Evolutionary conservation across 2,888 invertebrate species (phyloP).

Genomic region (Steinernema scapterisci): DNA sequence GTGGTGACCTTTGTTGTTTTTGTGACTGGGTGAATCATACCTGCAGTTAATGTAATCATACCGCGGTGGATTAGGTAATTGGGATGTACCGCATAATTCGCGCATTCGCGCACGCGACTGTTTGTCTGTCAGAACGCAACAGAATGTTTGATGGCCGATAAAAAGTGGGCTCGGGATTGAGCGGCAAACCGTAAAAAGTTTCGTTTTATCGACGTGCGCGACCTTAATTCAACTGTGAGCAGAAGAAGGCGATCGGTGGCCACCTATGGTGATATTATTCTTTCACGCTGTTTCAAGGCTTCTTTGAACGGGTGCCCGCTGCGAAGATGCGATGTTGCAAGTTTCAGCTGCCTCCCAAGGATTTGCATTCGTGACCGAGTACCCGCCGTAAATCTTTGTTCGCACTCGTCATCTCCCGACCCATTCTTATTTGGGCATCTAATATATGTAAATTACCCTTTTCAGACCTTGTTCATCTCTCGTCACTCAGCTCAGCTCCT

Average conservation of each 20-base stretch:
- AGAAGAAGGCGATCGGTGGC: neutral
- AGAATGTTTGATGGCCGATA: neutral
- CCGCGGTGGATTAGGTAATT: slow-evolving; percentile 29
- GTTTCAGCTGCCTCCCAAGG: slow-evolving; percentile 10
- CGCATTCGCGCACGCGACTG: neutral
- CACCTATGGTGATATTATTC: slow-evolving; percentile 23
- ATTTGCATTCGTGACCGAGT: slow-evolving; percentile 13
- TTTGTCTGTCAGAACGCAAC: slow-evolving; percentile 20
- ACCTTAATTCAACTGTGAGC: slow-evolving; percentile 9
- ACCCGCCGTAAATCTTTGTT: slow-evolving; percentile 10
- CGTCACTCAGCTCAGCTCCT: neutral
- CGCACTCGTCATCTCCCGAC: neutral
- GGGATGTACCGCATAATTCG: slow-evolving; percentile 17
- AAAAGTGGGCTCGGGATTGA: slow-evolving; percentile 9
- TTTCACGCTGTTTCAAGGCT: slow-evolving; percentile 11
- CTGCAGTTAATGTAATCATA: slow-evolving; percentile 18
- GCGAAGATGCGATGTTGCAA: slow-evolving; percentile 19
- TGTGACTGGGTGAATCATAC: neutral
- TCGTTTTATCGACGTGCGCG: slow-evolving; percentile 27
- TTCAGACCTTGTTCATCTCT: neutral
- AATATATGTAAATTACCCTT: slow-evolving; percentile 18
- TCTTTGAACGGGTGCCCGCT: slow-evolving; percentile 3
- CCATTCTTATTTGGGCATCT: neutral
- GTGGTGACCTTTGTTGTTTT: slow-evolving; percentile 27
- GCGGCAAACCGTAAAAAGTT: slow-evolving; percentile 27